Conservation (phyloP, 2,797 vertebrate genomes). For the Nannoperca obscura region DNA sequence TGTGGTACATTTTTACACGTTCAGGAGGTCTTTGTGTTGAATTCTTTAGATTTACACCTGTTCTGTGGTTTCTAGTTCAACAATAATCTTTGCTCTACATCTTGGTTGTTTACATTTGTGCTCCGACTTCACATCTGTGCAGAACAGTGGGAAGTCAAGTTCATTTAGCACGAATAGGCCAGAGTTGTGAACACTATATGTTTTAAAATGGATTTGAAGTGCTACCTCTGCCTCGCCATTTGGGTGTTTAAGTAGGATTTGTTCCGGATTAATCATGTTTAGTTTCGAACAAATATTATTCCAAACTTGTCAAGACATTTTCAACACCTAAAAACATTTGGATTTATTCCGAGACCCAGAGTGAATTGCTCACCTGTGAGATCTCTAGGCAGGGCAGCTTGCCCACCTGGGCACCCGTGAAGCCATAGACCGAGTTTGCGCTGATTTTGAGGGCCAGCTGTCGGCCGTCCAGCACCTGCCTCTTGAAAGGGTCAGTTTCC, state of each 20-base stretch:
- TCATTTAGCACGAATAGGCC: background rate
- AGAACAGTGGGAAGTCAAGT: conserved; percentile 4
- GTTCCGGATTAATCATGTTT: no score
- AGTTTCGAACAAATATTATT: background rate
- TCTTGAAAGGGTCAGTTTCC: conserved; percentile 92
- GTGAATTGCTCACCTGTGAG: conserved; percentile 88
- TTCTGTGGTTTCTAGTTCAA: conserved; percentile 39
- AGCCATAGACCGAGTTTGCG: conserved; percentile 95
- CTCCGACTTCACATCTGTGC: conserved; percentile 18
- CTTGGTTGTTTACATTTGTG: conserved; percentile 19
- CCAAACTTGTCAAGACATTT: background rate
- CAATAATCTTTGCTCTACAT: conserved; percentile 50
- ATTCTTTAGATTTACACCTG: conserved; percentile 41
- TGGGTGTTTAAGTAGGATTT: background rate
- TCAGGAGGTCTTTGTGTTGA: background rate
- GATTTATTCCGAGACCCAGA: background rate
- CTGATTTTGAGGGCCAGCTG: conserved; percentile 94
- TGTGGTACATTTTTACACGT: background rate
- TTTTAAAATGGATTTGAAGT: background rate
- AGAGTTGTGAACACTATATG: background rate
- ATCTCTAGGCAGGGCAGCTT: conserved; percentile 94
- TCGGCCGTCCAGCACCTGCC: conserved; percentile 93
- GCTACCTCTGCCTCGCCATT: background rate
- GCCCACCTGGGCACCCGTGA: conserved; percentile 95
- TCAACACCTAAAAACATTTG: background rate